Conservation (phyloP, 2,888 invertebrate species). For the Noctua comes region DNA sequence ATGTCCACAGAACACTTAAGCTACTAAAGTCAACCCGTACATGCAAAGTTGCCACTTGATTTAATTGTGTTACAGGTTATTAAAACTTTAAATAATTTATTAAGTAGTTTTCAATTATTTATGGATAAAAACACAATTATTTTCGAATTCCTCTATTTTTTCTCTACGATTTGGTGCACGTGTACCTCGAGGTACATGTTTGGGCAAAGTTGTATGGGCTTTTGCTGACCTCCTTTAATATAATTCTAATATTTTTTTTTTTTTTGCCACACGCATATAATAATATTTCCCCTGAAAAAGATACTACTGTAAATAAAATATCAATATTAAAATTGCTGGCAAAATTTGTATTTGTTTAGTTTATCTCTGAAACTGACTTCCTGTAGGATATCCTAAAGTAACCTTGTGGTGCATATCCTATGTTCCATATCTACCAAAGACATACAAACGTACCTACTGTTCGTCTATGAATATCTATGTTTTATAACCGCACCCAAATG, state of each 20-base stretch:
- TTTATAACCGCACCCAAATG: not conserved
- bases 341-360: slow-evolving; percentile 8
- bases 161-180: too few species aligned
- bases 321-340: not conserved
- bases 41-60: too few species aligned
- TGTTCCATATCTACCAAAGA: not conserved
- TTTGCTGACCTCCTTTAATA: too few species aligned
- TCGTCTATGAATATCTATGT: not conserved
- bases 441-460: not conserved
- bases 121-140: too few species aligned
- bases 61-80: too few species aligned
- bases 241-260: not conserved
- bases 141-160: too few species aligned
- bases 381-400: slow-evolving; percentile 32
- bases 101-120: too few species aligned
- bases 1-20: too few species aligned
- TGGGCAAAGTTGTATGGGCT: too few species aligned
- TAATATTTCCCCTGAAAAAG: not conserved
- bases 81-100: too few species aligned
- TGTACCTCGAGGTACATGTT: too few species aligned
- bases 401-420: slow-evolving; percentile 29
- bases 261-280: not conserved
- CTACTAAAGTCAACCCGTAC: too few species aligned
- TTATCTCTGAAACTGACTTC: slow-evolving; percentile 36
- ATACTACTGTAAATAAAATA: not conserved